Conservation (phyloP, 2,113 vertebrate species). For the Dromiciops gliroides region DNA sequence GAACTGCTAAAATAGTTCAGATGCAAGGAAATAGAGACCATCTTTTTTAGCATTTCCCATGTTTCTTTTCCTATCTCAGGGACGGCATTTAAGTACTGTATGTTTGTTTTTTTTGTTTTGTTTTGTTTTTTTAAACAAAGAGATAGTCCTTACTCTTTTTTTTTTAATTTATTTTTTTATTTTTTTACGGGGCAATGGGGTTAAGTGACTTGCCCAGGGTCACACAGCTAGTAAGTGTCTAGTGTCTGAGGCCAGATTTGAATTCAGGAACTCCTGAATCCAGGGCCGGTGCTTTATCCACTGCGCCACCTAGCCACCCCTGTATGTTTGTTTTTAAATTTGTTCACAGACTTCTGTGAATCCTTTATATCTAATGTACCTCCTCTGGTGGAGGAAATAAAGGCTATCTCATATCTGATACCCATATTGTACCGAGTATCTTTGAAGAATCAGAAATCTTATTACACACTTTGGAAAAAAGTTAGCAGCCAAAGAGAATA, state of each 20-base stretch:
- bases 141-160: no score
- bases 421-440: background rate
- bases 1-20: background rate
- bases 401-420: background rate
- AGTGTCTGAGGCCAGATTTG: no score
- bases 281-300: no score
- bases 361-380: background rate
- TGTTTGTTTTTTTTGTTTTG: background rate
- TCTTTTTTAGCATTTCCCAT: background rate
- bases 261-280: no score
- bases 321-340: background rate
- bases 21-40: background rate
- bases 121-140: no score
- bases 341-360: background rate
- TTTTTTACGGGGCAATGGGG: no score
- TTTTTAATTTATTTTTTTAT: no score
- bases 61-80: background rate
- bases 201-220: no score
- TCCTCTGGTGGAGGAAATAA: background rate
- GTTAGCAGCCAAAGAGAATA: background rate
- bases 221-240: no score
- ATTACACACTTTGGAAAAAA: background rate
- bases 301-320: no score
- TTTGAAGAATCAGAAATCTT: background rate
- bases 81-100: background rate